A percentile compares a stretch with the other conserved stretches of the same genome.
Evolutionary conservation across 2,113 vertebrate species (phyloP).

Genomic region (Aspiorhynchus laticeps): DNA sequence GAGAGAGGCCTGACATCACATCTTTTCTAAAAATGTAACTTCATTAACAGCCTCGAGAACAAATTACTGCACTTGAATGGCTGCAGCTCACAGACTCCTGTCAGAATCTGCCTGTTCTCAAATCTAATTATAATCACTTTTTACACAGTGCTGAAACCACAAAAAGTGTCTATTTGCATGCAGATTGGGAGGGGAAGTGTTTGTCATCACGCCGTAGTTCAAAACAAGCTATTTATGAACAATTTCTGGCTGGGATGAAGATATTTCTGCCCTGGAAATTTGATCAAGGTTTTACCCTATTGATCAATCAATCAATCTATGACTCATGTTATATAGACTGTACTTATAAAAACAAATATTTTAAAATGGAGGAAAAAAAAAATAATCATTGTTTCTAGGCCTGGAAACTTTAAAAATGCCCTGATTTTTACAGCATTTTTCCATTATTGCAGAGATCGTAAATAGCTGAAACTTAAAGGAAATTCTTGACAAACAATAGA

Average conservation of each 20-base stretch:
- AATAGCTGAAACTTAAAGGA: not conserved
- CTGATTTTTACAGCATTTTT: not conserved
- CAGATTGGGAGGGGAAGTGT: not conserved
- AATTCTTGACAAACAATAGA: not conserved
- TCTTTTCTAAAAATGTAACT: slow-evolving; percentile 24
- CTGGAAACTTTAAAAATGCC: not conserved
- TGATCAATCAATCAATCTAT: not conserved
- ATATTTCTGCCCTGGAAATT: not conserved
- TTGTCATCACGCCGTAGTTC: not conserved
- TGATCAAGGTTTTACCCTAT: not conserved
- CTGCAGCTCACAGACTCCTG: not conserved
- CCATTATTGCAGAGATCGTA: not conserved
- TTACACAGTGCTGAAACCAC: not conserved
- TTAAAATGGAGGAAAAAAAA: not conserved
- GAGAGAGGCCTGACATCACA: slow-evolving; percentile 17
- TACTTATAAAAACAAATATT: not conserved
- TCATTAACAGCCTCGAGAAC: slow-evolving; percentile 40
- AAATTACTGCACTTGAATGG: slow-evolving; percentile 2
- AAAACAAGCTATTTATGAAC: not conserved
- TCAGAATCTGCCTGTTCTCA: slow-evolving; percentile 29
- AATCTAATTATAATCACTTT: slow-evolving; percentile 34
- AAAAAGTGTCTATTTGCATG: not conserved
- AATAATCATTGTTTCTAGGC: too few species aligned
- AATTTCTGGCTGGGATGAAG: not conserved
- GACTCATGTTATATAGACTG: not conserved